These are phyloP conservation scores for Cuculus canorus DNA, from an alignment of 2,797 vertebrate species.

Conservation along the genomic window DNA sequence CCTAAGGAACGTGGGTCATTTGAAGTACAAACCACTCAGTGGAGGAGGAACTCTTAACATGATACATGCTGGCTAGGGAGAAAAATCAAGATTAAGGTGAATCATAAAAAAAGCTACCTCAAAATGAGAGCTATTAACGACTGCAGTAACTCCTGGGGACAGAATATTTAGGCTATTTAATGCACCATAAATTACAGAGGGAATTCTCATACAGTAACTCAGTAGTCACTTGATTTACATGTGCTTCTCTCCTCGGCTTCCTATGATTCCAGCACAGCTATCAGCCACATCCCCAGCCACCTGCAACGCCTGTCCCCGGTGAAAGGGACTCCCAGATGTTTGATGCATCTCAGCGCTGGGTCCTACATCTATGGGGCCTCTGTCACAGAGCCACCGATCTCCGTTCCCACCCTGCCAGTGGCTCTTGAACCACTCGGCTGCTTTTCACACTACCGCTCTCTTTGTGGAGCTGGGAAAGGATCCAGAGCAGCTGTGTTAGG, in stretches of 20 bases:
- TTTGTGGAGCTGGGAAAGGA: constrained; percentile 64
- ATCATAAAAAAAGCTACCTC: neutral
- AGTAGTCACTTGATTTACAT: constrained; percentile 1
- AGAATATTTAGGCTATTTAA: constrained; percentile 32
- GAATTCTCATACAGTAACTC: constrained; percentile 20
- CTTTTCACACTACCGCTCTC: neutral
- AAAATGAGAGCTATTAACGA: neutral
- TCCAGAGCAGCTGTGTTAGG: constrained; percentile 69
- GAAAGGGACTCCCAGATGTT: constrained; percentile 49
- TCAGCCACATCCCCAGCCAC: constrained; percentile 11
- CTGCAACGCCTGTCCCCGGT: constrained; percentile 13
- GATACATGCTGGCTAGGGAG: neutral
- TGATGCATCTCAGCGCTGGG: neutral
- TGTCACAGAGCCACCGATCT: neutral
- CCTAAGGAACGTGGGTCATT: neutral
- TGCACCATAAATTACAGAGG: neutral
- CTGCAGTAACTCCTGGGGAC: neutral
- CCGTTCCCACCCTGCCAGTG: neutral
- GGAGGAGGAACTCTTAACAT: neutral
- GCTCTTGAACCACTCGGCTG: neutral
- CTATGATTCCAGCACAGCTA: neutral
- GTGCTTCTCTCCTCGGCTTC: neutral
- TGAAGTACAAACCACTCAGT: rapidly evolving
- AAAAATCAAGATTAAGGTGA: neutral
- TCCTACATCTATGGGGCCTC: neutral